Evolutionary conservation across 2,797 vertebrate species (phyloP).

Genomic region (Centroberyx gerrardi): DNA sequence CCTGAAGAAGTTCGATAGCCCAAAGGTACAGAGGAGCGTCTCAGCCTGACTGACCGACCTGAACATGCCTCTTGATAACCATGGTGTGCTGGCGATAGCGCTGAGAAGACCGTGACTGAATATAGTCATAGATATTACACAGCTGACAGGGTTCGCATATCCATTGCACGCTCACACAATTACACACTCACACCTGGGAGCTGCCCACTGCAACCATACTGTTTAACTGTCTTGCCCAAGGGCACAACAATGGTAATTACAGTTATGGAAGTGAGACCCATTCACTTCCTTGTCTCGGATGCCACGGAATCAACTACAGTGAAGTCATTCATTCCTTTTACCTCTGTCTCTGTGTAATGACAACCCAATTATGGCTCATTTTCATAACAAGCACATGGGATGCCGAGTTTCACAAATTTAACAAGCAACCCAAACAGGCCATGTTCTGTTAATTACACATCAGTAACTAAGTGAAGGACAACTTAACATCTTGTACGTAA

Average conservation of each 20-base stretch:
- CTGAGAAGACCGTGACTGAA: constrained; percentile 1
- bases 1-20: constrained; percentile 2
- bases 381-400: constrained; percentile 21
- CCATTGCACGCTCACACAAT: not conserved
- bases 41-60: constrained; percentile 26
- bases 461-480: constrained; percentile 38
- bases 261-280: constrained; percentile 12
- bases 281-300: constrained; percentile 30
- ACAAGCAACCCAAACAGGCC: constrained; percentile 32
- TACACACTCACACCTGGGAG: not conserved
- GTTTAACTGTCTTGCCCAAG: not conserved
- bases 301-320: constrained; percentile 14
- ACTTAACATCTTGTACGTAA: constrained; percentile 31
- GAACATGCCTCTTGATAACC: constrained; percentile 19
- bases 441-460: constrained; percentile 42
- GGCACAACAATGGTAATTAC: not conserved
- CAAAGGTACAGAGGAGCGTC: constrained; percentile 4
- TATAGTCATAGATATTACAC: not conserved
- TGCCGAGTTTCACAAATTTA: constrained; percentile 33
- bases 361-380: constrained; percentile 39
- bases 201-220: not conserved
- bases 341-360: constrained; percentile 24
- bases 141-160: not conserved
- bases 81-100: not conserved
- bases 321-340: constrained; percentile 27